These are phyloP conservation scores for Anthopleura sola DNA, from an alignment of 64 coral and sea anemone genomes.

Conservation along the genomic window DNA sequence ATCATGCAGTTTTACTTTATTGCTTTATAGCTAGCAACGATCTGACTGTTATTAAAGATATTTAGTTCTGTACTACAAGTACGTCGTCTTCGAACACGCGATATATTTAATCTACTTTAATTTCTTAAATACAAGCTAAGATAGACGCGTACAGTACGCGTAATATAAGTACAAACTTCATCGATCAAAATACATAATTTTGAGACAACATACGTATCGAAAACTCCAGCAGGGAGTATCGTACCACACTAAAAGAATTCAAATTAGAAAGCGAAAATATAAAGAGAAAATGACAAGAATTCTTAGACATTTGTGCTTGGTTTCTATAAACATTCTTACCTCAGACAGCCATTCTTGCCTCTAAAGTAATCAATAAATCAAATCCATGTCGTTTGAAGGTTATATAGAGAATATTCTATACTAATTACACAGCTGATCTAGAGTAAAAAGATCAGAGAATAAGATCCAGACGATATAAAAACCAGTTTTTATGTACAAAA, in stretches of 20 bases:
- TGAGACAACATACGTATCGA: neutral
- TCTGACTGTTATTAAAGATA: neutral
- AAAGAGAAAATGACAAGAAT: neutral
- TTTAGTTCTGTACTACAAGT: no score
- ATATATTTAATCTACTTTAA: no score
- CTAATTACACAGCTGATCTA: neutral
- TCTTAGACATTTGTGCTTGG: neutral
- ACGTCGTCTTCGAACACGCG: no score
- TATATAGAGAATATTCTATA: neutral
- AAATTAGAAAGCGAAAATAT: neutral
- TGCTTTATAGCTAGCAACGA: neutral
- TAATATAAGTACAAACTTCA: neutral
- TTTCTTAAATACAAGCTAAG: no score
- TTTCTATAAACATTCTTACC: neutral
- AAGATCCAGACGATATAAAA: neutral
- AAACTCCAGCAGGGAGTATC: neutral
- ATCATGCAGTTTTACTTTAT: neutral
- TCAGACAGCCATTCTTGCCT: neutral
- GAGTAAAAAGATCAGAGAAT: neutral
- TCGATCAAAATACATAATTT: neutral
- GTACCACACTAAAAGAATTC: constrained; percentile 1
- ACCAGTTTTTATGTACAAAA: neutral
- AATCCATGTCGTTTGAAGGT: neutral
- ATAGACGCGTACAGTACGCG: neutral
- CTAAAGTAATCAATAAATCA: neutral